Conservation (phyloP, 2,888 invertebrate species). For the Gortyna flavago region DNA sequence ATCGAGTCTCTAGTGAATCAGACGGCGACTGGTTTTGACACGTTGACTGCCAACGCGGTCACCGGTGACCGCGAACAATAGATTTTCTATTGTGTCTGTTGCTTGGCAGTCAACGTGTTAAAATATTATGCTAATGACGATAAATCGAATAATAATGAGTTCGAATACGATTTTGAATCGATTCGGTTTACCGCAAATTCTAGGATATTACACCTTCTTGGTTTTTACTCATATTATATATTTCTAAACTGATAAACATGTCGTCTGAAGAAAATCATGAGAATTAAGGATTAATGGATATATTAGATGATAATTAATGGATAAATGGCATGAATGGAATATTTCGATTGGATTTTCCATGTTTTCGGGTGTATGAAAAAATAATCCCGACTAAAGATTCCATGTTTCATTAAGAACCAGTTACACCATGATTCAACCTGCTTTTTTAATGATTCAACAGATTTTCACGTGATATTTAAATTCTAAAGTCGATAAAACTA, state of each 20-base stretch:
- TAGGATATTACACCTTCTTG: neutral
- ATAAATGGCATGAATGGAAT: neutral
- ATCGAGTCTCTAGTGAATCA: slow-evolving; percentile 48
- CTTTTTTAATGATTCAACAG: neutral
- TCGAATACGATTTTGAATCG: slow-evolving; percentile 27
- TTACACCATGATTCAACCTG: neutral
- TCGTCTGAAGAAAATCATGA: neutral
- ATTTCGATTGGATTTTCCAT: slow-evolving; percentile 35
- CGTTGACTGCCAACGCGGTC: too few species aligned
- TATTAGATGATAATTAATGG: too few species aligned
- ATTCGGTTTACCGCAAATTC: slow-evolving; percentile 27
- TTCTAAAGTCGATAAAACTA: slow-evolving; percentile 11
- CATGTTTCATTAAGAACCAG: slow-evolving; percentile 3
- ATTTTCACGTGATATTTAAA: slow-evolving; percentile 12
- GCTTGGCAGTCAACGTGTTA: too few species aligned
- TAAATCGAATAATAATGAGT: slow-evolving; percentile 55
- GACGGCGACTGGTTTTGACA: slow-evolving; percentile 57
- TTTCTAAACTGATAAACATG: neutral
- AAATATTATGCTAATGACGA: slow-evolving; percentile 42
- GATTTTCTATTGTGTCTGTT: too few species aligned
- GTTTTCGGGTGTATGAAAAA: neutral
- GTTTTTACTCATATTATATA: slow-evolving; percentile 5
- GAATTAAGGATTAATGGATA: too few species aligned
- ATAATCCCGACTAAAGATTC: slow-evolving; percentile 9
- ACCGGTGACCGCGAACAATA: too few species aligned